Base-by-base conservation (phyloP, 2,113 vertebrate species). In the Paramormyrops kingsleyae region DNA sequence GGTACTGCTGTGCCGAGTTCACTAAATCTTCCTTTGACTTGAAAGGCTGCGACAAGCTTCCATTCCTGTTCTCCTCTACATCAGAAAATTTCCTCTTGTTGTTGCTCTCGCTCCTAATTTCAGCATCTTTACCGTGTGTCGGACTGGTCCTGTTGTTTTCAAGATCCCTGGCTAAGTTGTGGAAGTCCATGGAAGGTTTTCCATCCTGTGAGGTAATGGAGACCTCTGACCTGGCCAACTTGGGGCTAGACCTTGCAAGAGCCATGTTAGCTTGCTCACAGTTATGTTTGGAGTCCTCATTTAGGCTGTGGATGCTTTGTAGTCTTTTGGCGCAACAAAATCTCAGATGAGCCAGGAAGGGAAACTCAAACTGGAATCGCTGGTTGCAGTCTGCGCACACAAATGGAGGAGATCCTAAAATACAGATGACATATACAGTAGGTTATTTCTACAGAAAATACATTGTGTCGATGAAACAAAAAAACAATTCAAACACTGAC, bases 311-410 rank as follows among this genome's bases (percentile, higher is more conserved):
- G 3, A 96, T 91, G 89, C 95, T 95, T 92, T 96, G 97, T 47
- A 98, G 95, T 94, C 97, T 96, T 94, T 99, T 99, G 94, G 97
- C 97, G 93, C 98, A 99, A 89, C 98, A 97, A 94, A 99, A 99
- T 42, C 98, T 96, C 84, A 98, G 95, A 89, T 99, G 98, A 35
- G 98, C 97, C 93, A 97, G 93, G 62, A 97, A 98, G 0, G 98
- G 98, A 89, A 98, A 98, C 94, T 99, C 98, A 59, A 97, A 99
- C 95, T 99, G 98, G 95, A 99, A 99, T 39, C 97, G 96, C 90
- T 99, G 98, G 95, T 95, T 97, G 95, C 98, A 99, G 92, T 99
- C 98, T 3, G 97, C 95, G 93, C 98, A 99, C 5, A 95, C 93
- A 92, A 95, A 96, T 39, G 97, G 97, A 70, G 97, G 92, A 0